A percentile compares a stretch with the other conserved stretches of the same genome.
These are phyloP conservation scores for Octodon degus DNA, from an alignment of 2,113 vertebrate genomes.

Conservation along the genomic window DNA sequence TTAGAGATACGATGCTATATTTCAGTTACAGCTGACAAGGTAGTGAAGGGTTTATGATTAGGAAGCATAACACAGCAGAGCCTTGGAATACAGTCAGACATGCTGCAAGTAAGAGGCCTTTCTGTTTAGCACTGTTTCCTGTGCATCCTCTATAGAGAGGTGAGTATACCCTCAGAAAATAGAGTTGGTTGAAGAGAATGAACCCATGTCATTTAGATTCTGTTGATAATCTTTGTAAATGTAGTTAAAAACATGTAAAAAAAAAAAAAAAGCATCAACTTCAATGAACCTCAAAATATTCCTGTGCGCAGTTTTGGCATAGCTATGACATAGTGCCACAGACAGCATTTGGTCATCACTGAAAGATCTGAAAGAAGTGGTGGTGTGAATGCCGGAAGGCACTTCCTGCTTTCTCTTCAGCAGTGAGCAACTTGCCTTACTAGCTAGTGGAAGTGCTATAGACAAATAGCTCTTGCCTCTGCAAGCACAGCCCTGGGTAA, in stretches of 20 bases:
- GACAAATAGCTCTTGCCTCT: not conserved
- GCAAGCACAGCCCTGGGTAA: not conserved
- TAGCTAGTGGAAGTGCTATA: not conserved
- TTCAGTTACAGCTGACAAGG: not conserved
- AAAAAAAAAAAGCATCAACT: not conserved
- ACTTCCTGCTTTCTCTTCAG: not conserved
- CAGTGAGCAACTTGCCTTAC: not conserved
- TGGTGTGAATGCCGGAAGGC: rapidly evolving
- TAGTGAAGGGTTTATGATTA: constrained; percentile 15
- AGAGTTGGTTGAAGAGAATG: not conserved
- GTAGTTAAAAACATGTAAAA: not conserved
- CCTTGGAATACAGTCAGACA: not conserved
- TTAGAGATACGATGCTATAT: not conserved
- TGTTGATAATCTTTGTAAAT: not conserved
- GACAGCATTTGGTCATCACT: not conserved
- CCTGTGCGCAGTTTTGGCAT: not conserved
- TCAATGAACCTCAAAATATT: not conserved
- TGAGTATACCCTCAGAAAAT: not conserved
- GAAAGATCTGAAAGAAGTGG: not conserved
- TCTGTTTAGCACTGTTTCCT: not conserved
- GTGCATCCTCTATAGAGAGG: not conserved
- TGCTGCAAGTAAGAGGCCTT: not conserved
- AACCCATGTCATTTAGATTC: not conserved
- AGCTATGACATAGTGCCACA: not conserved
- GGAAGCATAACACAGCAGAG: not conserved